phyloP scores from a whole-genome alignment of 2,888 invertebrate genomes.

The Tinea trinotella region DNA sequence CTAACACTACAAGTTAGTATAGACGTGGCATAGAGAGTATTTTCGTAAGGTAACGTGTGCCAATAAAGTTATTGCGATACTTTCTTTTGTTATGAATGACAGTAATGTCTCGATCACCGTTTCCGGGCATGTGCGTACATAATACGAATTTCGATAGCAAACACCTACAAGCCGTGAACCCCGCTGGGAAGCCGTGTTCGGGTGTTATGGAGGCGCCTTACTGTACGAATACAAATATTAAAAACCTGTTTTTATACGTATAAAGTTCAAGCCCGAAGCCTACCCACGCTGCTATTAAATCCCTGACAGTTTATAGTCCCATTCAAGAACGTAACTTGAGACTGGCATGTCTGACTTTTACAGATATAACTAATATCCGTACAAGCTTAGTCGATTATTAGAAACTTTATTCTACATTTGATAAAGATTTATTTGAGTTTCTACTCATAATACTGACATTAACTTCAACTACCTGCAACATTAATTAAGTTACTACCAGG shows the following conservation, averaged over 20 bases:
- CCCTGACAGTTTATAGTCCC: slow-evolving; percentile 54
- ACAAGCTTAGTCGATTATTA: slow-evolving; percentile 17
- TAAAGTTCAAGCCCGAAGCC: slow-evolving; percentile 28
- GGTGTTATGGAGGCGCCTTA: slow-evolving; percentile 46
- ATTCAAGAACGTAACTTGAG: slow-evolving; percentile 52
- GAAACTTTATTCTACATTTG: neutral
- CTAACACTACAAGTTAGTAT: neutral
- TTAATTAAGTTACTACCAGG: too few species aligned
- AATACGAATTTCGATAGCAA: slow-evolving; percentile 8
- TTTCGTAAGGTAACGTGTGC: neutral
- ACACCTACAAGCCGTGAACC: slow-evolving; percentile 25
- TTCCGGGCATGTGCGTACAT: neutral
- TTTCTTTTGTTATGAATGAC: neutral
- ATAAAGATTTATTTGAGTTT: neutral
- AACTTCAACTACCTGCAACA: neutral
- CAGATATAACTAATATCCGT: slow-evolving; percentile 18
- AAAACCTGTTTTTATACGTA: slow-evolving; percentile 24
- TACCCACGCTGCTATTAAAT: slow-evolving; percentile 54
- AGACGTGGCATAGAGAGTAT: neutral
- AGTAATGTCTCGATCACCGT: slow-evolving; percentile 9
- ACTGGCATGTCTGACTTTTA: slow-evolving; percentile 24
- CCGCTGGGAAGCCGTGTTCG: slow-evolving; percentile 45
- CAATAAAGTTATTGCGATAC: neutral
- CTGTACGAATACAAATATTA: slow-evolving; percentile 52
- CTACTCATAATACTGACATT: neutral